Base-by-base conservation (phyloP, 2,888 invertebrate genomes). In the Sycophila texana region DNA sequence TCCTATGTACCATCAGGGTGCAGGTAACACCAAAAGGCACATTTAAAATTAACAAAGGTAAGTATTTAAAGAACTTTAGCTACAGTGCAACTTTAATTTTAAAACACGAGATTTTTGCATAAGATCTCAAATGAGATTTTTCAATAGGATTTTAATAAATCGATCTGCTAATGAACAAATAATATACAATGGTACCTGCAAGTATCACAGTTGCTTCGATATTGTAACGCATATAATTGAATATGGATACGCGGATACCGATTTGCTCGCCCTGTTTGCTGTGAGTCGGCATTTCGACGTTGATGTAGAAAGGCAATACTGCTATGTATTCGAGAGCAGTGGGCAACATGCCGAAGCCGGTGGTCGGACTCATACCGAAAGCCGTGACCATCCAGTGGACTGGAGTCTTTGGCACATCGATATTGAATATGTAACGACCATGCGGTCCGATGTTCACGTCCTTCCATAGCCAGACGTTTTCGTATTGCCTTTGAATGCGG, bases 391-490 rank as follows among this genome's bases (percentile, higher is more conserved):
- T 97, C 98, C 98, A 99, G 85, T 96, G 95, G 0, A 95, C 97
- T 0, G 97, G 97, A 74, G 94, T 91, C 77, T 94, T 92, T 0
- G 97, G 97, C n/a, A 97, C 97, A 57, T 95, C 95, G 61, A 96
- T 92, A 77, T 95, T 96, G 91, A 97, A 97, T 78, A 97, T 96
- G 87, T 93, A 95, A 7, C 97, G 94, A 0, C 97, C 97, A 90
- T 97, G 97, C 22, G 97, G 97, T 0, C 96, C 97, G 87, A 98
- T 97, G 90, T 97, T 97, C 72, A 97, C 94, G 91, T 98, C 98
- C 82, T 95, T 94, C 98, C 98, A 99, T 74, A 98, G 91, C 98
- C 98, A 99, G 77, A 96, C 96, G 90, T 98, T 97, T 86, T 98
- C 97, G 91, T 98, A 98, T 88, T 97, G 96, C 0, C 98, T 93